Conservation (phyloP, 2,113 vertebrate species). For the Ploceus nigricollis region DNA sequence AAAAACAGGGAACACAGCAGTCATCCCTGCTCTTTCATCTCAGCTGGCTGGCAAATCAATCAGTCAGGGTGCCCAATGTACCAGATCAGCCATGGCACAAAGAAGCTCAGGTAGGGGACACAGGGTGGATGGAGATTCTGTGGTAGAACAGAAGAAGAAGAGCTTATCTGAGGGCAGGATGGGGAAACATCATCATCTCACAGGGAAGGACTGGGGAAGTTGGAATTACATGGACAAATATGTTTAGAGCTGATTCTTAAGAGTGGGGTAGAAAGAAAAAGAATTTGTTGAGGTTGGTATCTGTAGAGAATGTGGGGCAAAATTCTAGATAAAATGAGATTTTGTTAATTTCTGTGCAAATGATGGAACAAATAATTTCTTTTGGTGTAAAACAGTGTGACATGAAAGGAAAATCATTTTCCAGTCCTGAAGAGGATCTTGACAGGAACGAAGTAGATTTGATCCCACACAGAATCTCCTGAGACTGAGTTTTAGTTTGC, state of each 20-base stretch:
- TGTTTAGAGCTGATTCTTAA: neutral
- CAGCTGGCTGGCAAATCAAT: neutral
- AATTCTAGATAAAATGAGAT: neutral
- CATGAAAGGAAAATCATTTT: neutral
- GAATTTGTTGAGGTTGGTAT: neutral
- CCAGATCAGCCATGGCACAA: neutral
- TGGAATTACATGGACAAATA: accelerated
- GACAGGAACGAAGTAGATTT: neutral
- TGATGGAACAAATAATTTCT: neutral
- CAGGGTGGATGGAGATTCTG: neutral
- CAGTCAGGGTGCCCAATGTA: accelerated
- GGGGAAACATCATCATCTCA: neutral
- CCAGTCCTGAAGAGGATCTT: neutral
- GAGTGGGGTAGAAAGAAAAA: neutral
- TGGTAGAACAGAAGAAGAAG: neutral
- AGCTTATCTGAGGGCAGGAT: neutral
- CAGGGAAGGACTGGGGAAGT: neutral
- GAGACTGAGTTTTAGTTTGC: neutral
- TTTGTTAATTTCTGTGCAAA: neutral
- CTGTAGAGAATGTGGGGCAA: neutral
- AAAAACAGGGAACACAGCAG: neutral
- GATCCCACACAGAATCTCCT: neutral
- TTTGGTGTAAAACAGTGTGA: neutral
- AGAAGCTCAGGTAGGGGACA: neutral
- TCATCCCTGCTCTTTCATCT: neutral